Percentiles rank a stretch among this genome's conserved stretches.
Conservation (phyloP, 2,888 invertebrate genomes). For the Epirrhoe tristata region DNA sequence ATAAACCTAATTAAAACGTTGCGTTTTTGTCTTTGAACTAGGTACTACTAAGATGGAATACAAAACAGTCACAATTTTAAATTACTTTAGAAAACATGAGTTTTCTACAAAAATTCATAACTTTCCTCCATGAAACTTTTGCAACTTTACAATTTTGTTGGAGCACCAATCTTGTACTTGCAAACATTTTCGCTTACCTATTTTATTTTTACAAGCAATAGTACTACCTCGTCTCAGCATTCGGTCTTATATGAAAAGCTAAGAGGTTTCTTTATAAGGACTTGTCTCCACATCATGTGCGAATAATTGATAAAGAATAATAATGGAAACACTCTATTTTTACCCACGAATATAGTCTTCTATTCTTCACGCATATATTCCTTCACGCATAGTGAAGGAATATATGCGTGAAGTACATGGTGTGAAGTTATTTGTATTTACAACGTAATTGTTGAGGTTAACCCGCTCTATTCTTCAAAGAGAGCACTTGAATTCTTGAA, state of each 20-base stretch:
- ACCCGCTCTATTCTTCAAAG: too few species aligned
- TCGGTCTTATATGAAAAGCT: slow-evolving; percentile 29
- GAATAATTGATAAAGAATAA: neutral
- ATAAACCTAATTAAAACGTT: neutral
- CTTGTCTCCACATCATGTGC: neutral
- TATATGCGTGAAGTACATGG: too few species aligned
- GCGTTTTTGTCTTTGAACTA: neutral
- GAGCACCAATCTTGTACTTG: slow-evolving; percentile 27
- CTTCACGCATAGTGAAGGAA: too few species aligned
- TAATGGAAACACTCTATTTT: too few species aligned
- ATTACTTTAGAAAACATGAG: slow-evolving; percentile 6
- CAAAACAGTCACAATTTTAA: neutral
- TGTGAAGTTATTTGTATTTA: too few species aligned
- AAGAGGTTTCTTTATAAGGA: slow-evolving; percentile 32
- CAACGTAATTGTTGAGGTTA: too few species aligned
- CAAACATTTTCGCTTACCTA: slow-evolving; percentile 27
- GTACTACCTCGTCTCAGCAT: slow-evolving; percentile 14
- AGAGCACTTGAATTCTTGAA: too few species aligned
- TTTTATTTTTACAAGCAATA: slow-evolving; percentile 39
- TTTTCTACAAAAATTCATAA: slow-evolving; percentile 17
- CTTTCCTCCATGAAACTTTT: slow-evolving; percentile 23
- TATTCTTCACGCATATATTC: too few species aligned
- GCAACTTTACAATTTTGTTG: slow-evolving; percentile 28
- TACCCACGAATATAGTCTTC: too few species aligned
- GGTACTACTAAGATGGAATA: neutral